phyloP scores from a whole-genome alignment of 2,888 invertebrate species.

The Eucriotettix oculatus region DNA sequence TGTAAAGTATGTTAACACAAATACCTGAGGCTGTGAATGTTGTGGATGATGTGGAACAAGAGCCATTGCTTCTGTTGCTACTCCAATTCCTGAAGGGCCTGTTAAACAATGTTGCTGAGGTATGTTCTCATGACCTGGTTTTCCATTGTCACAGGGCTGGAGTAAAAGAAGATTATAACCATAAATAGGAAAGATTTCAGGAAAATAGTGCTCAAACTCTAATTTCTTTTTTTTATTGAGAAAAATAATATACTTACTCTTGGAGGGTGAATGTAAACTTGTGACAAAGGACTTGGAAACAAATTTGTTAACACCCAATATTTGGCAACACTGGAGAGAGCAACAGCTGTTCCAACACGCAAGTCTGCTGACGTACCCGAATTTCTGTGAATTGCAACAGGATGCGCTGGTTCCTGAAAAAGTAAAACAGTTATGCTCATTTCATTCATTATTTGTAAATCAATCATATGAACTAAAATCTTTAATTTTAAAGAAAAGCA shows the following conservation, averaged over 20 bases:
- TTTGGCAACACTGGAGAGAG: slow-evolving; percentile 60
- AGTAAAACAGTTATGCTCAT: no score
- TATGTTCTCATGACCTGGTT: slow-evolving; percentile 3
- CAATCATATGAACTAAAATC: no score
- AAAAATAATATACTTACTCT: slow-evolving; percentile 12
- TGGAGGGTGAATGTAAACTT: slow-evolving; percentile 28
- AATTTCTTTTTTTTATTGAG: not conserved
- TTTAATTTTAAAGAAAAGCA: no score
- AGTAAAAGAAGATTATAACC: no score
- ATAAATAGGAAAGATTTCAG: no score
- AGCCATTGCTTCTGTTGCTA: slow-evolving; percentile 10
- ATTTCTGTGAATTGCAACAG: slow-evolving; percentile 7
- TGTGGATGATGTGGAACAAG: slow-evolving; percentile 16
- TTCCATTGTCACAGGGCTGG: slow-evolving; percentile 6
- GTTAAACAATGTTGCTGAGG: slow-evolving; percentile 4
- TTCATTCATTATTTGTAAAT: no score
- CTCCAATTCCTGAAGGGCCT: slow-evolving; percentile 6
- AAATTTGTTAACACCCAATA: slow-evolving; percentile 73
- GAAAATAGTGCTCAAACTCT: not conserved
- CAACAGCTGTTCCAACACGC: slow-evolving; percentile 36
- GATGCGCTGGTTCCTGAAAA: slow-evolving; percentile 6
- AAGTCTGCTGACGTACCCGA: slow-evolving; percentile 9
- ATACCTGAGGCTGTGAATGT: slow-evolving; percentile 15
- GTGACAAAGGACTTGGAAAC: slow-evolving; percentile 58
- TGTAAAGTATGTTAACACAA: no score